phyloP scores from a whole-genome alignment of 2,888 invertebrate genomes.

The Micropterix aruncella region DNA sequence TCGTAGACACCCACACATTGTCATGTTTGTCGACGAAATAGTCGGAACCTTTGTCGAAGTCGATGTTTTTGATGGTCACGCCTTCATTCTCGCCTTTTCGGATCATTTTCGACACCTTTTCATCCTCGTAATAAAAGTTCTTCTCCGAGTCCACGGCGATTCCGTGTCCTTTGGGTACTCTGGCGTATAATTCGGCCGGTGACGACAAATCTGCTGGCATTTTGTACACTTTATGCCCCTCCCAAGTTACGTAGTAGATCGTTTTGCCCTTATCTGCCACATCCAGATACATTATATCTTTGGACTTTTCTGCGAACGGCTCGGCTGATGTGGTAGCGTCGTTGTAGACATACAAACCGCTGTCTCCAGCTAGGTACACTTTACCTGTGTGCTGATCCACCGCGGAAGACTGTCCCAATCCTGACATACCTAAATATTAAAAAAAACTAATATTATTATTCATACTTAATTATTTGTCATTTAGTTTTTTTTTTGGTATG shows the following conservation, averaged over 20 bases:
- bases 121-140: slow-evolving; percentile 30
- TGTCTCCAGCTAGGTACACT: neutral
- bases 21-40: slow-evolving; percentile 29
- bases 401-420: neutral
- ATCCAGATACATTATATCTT: neutral
- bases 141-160: slow-evolving; percentile 26
- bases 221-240: slow-evolving; percentile 29
- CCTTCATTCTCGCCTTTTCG: slow-evolving; percentile 22
- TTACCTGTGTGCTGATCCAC: neutral
- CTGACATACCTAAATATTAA: too few relatives aligned
- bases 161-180: slow-evolving; percentile 31
- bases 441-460: too few relatives aligned
- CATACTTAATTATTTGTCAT: too few relatives aligned
- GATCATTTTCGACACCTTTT: slow-evolving; percentile 27
- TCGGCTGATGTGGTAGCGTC: neutral
- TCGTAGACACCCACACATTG: slow-evolving; percentile 31
- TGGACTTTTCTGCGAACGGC: neutral
- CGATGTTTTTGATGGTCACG: slow-evolving; percentile 27
- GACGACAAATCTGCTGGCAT: slow-evolving; percentile 23
- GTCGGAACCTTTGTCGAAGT: slow-evolving; percentile 24
- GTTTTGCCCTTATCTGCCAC: neutral
- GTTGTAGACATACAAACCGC: neutral
- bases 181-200: slow-evolving; percentile 18
- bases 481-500: too few relatives aligned
- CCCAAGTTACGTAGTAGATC: slow-evolving; percentile 30